Conservation (phyloP, 2,113 vertebrate species). For the Atherinomorus stipes region DNA sequence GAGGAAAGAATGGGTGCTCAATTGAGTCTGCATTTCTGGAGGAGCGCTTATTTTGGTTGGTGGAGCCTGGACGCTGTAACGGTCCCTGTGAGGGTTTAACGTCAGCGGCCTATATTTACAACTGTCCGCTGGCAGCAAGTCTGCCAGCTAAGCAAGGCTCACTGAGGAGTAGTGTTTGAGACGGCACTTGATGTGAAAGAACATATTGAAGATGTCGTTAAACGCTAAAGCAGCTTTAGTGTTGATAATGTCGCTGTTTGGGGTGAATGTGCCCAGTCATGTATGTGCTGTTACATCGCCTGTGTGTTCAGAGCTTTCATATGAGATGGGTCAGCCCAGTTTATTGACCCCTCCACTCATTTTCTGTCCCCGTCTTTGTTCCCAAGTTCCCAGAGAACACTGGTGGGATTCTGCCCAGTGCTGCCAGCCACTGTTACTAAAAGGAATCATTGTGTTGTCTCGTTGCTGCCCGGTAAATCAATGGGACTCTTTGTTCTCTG, state of each 20-base stretch:
- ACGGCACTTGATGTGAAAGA: constrained; percentile 42
- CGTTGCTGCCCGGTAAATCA: constrained; percentile 60
- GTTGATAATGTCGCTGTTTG: constrained; percentile 34
- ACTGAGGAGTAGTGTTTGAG: constrained; percentile 23
- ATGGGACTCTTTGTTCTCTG: constrained; percentile 75
- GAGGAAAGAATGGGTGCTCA: constrained; percentile 40
- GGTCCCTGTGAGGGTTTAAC: constrained; percentile 24
- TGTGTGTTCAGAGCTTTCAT: constrained; percentile 28
- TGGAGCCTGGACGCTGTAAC: constrained; percentile 12
- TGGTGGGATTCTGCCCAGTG: constrained; percentile 69
- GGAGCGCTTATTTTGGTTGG: constrained; percentile 27
- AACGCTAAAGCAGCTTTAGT: constrained; percentile 31
- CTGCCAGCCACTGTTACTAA: constrained; percentile 71
- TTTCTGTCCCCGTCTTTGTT: constrained; percentile 68
- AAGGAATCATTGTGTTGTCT: constrained; percentile 78
- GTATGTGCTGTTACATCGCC: constrained; percentile 4
- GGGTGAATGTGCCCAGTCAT: constrained; percentile 55
- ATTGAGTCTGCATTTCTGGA: constrained; percentile 19
- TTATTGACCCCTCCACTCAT: constrained; percentile 65
- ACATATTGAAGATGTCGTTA: constrained; percentile 42
- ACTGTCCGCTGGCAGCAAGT: constrained; percentile 21
- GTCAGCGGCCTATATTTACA: constrained; percentile 55
- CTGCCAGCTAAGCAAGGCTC: constrained; percentile 23
- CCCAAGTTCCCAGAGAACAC: constrained; percentile 66
- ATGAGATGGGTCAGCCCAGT: constrained; percentile 58